Evolutionary conservation across 2,113 vertebrate species (phyloP).

Genomic region (Cavia porcellus): DNA sequence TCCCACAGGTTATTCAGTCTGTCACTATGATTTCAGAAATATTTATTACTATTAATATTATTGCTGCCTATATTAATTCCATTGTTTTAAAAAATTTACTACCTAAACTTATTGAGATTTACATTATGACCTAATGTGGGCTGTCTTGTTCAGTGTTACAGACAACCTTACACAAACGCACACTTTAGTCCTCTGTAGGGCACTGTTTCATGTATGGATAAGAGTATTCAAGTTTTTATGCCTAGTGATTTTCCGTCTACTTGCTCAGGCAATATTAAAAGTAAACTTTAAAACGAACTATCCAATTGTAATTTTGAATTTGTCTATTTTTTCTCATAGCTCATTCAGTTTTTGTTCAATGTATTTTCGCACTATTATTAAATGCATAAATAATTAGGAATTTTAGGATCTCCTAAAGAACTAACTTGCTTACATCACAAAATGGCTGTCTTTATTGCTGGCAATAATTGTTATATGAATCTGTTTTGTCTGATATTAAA

Average conservation of each 20-base stretch:
- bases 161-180: not conserved
- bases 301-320: not conserved
- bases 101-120: not conserved
- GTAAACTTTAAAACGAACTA: not conserved
- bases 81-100: not conserved
- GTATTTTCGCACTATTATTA: not conserved
- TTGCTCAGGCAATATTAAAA: not conserved
- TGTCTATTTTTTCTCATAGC: not conserved
- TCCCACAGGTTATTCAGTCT: not conserved
- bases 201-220: not conserved
- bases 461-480: not conserved
- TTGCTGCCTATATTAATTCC: not conserved
- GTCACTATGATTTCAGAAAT: not conserved
- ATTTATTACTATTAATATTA: not conserved
- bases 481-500: not conserved
- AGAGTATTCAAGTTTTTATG: not conserved
- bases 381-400: conserved; percentile 33
- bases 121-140: not conserved
- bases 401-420: not conserved
- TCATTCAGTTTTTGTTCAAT: not conserved
- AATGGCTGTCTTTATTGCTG: not conserved
- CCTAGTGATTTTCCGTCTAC: not conserved
- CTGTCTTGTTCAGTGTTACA: not conserved
- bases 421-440: not conserved
- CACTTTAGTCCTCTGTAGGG: not conserved